phyloP scores from a whole-genome alignment of 2,113 vertebrate species.

The Ciconia stormi region DNA sequence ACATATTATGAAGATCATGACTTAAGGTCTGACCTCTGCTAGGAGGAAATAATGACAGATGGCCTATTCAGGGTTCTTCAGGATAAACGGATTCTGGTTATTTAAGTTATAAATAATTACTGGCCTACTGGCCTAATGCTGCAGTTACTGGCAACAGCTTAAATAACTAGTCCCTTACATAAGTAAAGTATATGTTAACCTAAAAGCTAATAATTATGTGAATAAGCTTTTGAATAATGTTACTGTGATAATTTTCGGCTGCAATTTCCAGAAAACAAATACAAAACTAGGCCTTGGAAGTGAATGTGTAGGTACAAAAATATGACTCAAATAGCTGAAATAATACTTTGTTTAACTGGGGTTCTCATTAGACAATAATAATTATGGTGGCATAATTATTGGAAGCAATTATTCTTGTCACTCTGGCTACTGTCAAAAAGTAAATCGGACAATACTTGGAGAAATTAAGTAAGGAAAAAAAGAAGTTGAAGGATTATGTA shows the following conservation, averaged over 20 bases:
- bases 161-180: slow-evolving; percentile 20
- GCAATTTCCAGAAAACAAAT: background rate
- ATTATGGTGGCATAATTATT: background rate
- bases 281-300: background rate
- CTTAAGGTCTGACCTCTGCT: background rate
- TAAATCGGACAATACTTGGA: background rate
- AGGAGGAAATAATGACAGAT: background rate
- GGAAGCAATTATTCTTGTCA: background rate
- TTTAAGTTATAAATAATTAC: slow-evolving; percentile 50
- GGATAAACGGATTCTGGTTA: slow-evolving; percentile 30
- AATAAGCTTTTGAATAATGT: background rate
- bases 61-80: background rate
- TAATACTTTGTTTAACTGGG: background rate
- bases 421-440: background rate
- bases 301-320: background rate
- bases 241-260: background rate
- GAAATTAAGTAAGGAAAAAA: background rate
- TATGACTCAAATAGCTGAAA: background rate
- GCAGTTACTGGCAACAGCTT: background rate
- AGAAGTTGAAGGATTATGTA: background rate
- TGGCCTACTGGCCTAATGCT: slow-evolving; percentile 18
- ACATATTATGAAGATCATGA: background rate
- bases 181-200: background rate
- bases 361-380: background rate
- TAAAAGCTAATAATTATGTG: background rate